Conservation (phyloP, 2,888 invertebrate species). For the Pilophorus perplexus region DNA sequence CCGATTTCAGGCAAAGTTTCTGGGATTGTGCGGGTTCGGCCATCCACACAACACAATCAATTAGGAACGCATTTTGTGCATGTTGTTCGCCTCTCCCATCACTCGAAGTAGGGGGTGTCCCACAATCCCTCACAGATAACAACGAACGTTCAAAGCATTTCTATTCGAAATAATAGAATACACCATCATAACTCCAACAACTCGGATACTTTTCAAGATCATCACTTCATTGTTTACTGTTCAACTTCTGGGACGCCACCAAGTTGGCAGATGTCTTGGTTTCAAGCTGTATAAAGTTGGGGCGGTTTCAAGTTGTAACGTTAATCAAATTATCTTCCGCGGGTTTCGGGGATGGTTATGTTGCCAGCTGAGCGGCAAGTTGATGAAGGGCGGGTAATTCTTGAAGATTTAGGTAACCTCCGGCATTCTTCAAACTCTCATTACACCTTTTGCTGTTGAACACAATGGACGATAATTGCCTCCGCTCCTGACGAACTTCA, state of each 20-base stretch:
- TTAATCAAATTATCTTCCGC: conserved; percentile 12
- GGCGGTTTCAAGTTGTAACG: conserved; percentile 10
- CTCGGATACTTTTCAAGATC: not conserved
- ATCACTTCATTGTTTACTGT: conserved; percentile 1
- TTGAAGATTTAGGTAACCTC: conserved; percentile 15
- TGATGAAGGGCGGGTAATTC: conserved; percentile 8
- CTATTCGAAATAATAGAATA: no score
- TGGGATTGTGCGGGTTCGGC: no score
- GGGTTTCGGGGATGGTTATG: conserved; percentile 3
- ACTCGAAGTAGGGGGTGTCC: no score
- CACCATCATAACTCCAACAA: not conserved
- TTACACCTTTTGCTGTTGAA: conserved; percentile 5
- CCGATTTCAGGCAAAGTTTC: no score
- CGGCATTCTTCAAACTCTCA: conserved; percentile 4
- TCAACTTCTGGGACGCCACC: not conserved
- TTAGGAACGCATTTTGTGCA: no score
- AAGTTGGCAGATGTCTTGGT: not conserved
- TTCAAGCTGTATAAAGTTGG: conserved; percentile 10
- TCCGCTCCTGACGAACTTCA: no score
- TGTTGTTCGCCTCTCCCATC: no score
- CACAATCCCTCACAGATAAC: no score
- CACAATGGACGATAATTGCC: conserved; percentile 15
- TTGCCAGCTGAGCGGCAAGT: not conserved
- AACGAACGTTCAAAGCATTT: no score
- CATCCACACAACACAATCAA: no score